A percentile compares a stretch with the other conserved stretches of the same genome.
Evolutionary conservation across 2,113 vertebrate genomes (phyloP).

Genomic region (Cairina moschata): DNA sequence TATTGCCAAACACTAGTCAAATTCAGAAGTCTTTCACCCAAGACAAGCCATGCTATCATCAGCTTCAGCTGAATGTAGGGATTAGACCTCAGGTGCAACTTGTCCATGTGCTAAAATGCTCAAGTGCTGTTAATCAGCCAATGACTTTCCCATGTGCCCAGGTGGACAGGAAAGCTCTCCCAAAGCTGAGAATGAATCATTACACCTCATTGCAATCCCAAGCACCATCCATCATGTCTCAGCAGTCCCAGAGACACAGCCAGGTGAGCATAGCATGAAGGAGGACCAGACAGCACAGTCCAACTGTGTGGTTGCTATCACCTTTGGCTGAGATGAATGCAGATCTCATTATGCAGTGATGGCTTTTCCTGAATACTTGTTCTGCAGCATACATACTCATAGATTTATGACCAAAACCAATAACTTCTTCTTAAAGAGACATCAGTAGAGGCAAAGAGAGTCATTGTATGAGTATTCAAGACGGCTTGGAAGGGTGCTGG

Average conservation of each 20-base stretch:
- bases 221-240: neutral
- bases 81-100: neutral
- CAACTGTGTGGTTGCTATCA: neutral
- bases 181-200: neutral
- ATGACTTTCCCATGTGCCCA: neutral
- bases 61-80: neutral
- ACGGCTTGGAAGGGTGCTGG: neutral
- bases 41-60: neutral
- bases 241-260: neutral
- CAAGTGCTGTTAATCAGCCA: neutral
- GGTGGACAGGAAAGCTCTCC: neutral
- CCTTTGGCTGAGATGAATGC: neutral
- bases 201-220: neutral
- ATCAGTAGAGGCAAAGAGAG: neutral
- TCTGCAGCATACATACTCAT: neutral
- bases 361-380: neutral
- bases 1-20: neutral
- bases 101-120: neutral
- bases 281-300: neutral
- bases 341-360: neutral
- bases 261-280: neutral
- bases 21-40: neutral
- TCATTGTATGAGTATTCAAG: neutral
- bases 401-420: neutral
- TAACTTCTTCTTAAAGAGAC: neutral